phyloP scores from a whole-genome alignment of 2,797 vertebrate genomes.

The Dipus sagitta region DNA sequence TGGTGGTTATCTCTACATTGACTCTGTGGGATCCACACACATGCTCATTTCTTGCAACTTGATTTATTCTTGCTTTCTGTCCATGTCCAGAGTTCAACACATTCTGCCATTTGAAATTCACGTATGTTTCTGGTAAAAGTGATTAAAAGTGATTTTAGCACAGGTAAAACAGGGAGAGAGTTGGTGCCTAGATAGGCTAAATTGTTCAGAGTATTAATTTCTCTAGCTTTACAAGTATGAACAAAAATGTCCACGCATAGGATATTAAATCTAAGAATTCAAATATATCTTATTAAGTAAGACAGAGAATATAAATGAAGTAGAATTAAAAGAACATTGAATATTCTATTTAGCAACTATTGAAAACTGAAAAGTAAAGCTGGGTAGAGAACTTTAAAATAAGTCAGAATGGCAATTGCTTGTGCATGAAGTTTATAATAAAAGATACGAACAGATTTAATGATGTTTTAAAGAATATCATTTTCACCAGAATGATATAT shows the following conservation, averaged over 20 bases:
- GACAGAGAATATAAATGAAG: background rate
- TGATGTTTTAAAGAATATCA: background rate
- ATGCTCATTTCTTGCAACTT: background rate
- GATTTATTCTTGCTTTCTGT: background rate
- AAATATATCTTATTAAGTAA: constrained; percentile 17
- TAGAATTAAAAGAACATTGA: background rate
- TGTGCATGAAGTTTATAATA: background rate
- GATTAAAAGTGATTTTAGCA: background rate
- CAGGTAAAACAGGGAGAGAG: background rate
- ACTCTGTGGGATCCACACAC: background rate
- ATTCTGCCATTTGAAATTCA: background rate
- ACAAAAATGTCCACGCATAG: background rate
- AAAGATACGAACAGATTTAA: background rate
- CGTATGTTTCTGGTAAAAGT: background rate
- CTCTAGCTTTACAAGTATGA: background rate
- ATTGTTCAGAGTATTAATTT: background rate
- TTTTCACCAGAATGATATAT: background rate
- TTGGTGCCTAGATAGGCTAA: background rate
- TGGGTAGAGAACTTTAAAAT: background rate
- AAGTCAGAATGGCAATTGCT: background rate
- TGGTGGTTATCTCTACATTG: background rate
- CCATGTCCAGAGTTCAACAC: background rate
- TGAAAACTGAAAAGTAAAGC: background rate
- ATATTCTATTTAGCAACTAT: background rate
- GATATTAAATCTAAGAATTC: background rate